Base-by-base conservation (phyloP, 2,113 vertebrate genomes). In the Petrocephalus microphthalmus region DNA sequence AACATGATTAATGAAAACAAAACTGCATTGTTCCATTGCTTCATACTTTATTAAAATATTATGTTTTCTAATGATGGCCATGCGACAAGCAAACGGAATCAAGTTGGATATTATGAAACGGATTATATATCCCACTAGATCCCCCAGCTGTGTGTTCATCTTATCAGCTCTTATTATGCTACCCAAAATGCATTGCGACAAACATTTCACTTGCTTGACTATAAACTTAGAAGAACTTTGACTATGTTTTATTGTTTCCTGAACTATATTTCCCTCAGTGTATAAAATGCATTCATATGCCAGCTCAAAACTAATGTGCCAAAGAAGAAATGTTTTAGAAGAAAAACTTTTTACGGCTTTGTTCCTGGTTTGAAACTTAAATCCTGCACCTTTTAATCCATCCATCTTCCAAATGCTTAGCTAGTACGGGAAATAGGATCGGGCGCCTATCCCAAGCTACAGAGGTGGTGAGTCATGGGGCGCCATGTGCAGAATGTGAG, bases 1-100 rank as follows among this genome's bases (percentile, higher is more conserved):
- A n/a, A 84, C 42, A 51, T 25, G 11, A 84, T 84, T 84, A 49
- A 52, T 84, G 20, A 84, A 84, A 84, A 84, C n/a, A 84, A 84
- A 84, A 84, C 1, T 49, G 22, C 37, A 51, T 84, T 51, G 81
- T 84, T 15, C 81, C 45, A n/a, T 83, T 51, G 45, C 22, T 83
- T 51, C 37, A 51, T n/a, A 15, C 20, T 45, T 51, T 47, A 51
- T 84, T 84, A 51, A 84, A 78, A 42, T 42, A 42, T 78, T 15
- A 42, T 42, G 6, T 78, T 78, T 78, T 42, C 37, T 78, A 78
- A 78, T 19, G 71, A 78, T 42, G 71, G 71, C 33, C 33, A 42
- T 19, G 15, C 13, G 42, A 42, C 71, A 37, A 42, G 71, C 71
- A 78, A 42, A 37, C 33, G 0, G 71, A 78, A 19, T 78, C 71